Percentiles rank a stretch among this genome's conserved stretches.
phyloP scores from a whole-genome alignment of 2,113 vertebrate genomes.

The Aspiorhynchus laticeps region DNA sequence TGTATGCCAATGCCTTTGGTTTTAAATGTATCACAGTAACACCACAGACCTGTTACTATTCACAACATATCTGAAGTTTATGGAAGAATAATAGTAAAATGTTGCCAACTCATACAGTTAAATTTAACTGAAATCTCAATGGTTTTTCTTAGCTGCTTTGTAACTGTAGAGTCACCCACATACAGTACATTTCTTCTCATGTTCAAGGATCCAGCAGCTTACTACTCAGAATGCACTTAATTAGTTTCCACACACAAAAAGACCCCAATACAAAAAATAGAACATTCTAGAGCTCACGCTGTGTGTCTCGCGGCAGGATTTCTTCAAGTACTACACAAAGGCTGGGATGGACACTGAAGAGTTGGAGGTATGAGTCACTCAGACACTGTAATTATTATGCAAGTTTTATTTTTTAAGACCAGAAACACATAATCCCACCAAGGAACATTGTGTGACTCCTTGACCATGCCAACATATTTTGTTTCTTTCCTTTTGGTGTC shows the following conservation, averaged over 20 bases:
- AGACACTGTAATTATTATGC: not conserved
- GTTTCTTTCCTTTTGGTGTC: conserved; percentile 20
- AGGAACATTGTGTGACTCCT: conserved; percentile 18
- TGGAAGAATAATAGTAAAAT: not conserved
- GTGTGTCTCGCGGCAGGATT: conserved; percentile 82
- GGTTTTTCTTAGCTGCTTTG: not conserved
- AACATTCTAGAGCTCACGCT: conserved; percentile 62
- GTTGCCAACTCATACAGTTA: not conserved
- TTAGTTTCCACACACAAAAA: conserved; percentile 11
- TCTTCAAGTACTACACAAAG: conserved; percentile 89
- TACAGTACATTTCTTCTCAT: not conserved
- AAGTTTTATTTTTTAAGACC: conserved; percentile 26
- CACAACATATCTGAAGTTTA: not conserved
- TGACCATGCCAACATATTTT: not conserved
- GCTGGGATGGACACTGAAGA: conserved; percentile 85
- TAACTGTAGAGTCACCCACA: not conserved
- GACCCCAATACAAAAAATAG: conserved; percentile 49
- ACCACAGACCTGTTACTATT: not conserved
- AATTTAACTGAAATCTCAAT: not conserved
- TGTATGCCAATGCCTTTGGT: not conserved
- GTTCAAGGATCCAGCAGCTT: not conserved
- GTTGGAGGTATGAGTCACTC: conserved; percentile 77
- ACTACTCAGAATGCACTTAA: not conserved
- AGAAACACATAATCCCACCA: conserved; percentile 19
- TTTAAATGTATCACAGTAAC: not conserved